Evolutionary conservation across 2,888 invertebrate species (phyloP).

Genomic region (Rhodophaea formosa): DNA sequence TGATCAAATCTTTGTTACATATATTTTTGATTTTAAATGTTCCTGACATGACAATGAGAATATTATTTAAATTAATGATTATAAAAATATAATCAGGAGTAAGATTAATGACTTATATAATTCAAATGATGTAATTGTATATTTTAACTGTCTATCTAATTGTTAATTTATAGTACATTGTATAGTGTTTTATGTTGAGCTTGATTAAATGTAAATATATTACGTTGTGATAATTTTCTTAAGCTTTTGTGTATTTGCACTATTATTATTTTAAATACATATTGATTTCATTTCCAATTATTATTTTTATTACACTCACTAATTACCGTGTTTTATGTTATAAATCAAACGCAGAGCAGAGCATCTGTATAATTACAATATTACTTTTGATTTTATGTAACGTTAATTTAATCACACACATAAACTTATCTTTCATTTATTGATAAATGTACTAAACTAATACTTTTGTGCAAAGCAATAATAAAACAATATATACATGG

Average conservation of each 20-base stretch:
- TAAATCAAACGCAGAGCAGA: not conserved
- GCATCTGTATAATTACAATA: not conserved
- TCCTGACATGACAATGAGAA: constrained; percentile 9
- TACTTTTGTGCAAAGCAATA: no score
- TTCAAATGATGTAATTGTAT: not conserved
- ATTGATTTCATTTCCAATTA: not conserved
- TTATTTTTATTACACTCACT: not conserved
- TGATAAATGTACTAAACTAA: no score
- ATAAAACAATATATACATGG: no score
- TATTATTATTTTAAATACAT: not conserved
- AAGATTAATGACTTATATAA: not conserved
- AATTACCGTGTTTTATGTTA: not conserved
- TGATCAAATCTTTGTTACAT: not conserved
- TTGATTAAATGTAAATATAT: constrained; percentile 27
- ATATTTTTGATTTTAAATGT: not conserved
- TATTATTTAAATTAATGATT: not conserved
- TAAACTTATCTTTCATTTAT: no score
- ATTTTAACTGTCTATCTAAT: not conserved
- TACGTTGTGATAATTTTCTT: constrained; percentile 49
- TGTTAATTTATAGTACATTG: constrained; percentile 14
- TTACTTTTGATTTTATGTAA: no score
- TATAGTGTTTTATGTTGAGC: constrained; percentile 6
- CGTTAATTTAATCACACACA: no score
- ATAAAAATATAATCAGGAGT: not conserved
- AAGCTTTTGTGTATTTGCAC: not conserved